Base-by-base conservation (phyloP, 1,140 invertebrate genomes). In the Penaeus indicus region DNA sequence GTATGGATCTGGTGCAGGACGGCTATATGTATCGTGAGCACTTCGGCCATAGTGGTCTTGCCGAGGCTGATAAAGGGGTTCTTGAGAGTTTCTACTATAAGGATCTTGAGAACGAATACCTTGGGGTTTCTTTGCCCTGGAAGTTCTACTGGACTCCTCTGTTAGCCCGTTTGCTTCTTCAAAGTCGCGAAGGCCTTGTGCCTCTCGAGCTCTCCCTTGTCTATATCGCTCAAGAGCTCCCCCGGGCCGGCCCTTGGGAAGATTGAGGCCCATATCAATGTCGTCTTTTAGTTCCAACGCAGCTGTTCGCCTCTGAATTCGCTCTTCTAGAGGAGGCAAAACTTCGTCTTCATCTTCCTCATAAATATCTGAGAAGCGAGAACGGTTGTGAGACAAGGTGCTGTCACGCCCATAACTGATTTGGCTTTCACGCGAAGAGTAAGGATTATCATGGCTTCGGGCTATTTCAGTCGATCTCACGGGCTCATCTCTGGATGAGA, bases 271-370 rank as follows among this genome's bases (percentile, higher is more conserved):
- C 27, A 47, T 25, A 75, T n/a, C 80, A 63, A 42, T n/a, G 13
- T 22, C 5, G 3, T 77, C 64, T 3, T 83, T 5, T 61, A 69
- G 62, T 21, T 54, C 79, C 10, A 27, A 47, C 27, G 47, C 63
- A 25, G 22, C 47, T 13, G 27, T 21, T 62, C 83, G 27, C n/a
- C 25, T 88, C 69, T 38, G 62, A n/a, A 27, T 75, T 22, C 64
- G 82, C n/a, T 64, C 79, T 3, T 42, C 54, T 18, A 69, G 72
- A 27, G 83, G 75, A 63, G 67, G 22, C 25, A 67, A 25, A 16
- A 61, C 60, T 27, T 85, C 89, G 27, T 90, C 75, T 69, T 90
- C 84, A 60, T 89, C 88, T 60, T 82, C 87, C 62, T 89, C 88
- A 61, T 89, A 85, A 32, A 86, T 86, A 62, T 90, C 77, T 21